Conservation (phyloP, 2,113 vertebrate species). For the Seriola aureovittata region DNA sequence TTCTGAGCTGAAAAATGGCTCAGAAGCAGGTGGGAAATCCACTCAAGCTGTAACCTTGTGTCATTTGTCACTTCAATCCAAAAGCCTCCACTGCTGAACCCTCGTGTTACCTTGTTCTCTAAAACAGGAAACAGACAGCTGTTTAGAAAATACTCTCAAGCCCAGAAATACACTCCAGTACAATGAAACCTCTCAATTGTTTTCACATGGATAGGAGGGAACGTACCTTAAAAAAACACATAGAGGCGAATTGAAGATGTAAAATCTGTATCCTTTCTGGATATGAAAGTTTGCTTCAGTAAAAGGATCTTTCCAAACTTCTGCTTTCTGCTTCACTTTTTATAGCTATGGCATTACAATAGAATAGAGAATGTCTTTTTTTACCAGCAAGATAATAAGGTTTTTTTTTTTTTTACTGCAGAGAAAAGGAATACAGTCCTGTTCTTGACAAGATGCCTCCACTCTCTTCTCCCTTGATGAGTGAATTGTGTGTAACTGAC, state of each 20-base stretch:
- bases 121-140: conserved; percentile 43
- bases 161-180: neutral
- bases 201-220: neutral
- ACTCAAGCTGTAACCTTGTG: conserved; percentile 48
- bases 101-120: conserved; percentile 31
- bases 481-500: conserved; percentile 37
- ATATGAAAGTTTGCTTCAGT: too few species aligned
- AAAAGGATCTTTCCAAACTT: conserved; percentile 20
- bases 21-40: conserved; percentile 51
- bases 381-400: neutral
- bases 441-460: neutral
- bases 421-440: conserved; percentile 1
- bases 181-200: neutral
- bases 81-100: conserved; percentile 26
- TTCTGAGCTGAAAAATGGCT: conserved; percentile 25
- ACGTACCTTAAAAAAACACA: neutral
- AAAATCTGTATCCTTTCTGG: neutral
- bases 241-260: neutral
- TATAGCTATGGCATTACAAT: neutral
- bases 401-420: neutral
- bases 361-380: neutral
- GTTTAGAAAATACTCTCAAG: conserved; percentile 32
- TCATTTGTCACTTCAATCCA: conserved; percentile 56
- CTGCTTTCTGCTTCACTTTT: conserved; percentile 25
- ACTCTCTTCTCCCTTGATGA: conserved; percentile 21